Conservation (phyloP, 1,140 invertebrate genomes). For the Thalassaphorura encarpata region DNA sequence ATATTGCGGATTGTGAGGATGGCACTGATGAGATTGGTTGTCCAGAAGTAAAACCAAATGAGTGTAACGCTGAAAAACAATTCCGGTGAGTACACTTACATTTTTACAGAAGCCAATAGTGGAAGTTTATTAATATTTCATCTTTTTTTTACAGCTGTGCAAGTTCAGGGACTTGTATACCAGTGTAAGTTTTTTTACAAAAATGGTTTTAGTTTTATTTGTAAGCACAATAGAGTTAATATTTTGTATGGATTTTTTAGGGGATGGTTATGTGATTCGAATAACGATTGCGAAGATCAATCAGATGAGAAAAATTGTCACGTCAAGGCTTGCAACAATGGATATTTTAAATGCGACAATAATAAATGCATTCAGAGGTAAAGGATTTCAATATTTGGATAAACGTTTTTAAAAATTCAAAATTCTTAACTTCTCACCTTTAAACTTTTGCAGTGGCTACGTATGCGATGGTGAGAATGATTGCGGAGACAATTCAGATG, state of each 20-base stretch:
- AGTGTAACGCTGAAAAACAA: slow-evolving; percentile 78
- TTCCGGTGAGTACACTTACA: slow-evolving; percentile 61
- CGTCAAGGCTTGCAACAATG: slow-evolving; percentile 35
- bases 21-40: slow-evolving; percentile 43
- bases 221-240: neutral
- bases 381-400: too few relatives aligned
- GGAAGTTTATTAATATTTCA: slow-evolving; percentile 7
- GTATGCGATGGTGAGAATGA: too few relatives aligned
- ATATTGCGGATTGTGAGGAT: slow-evolving; percentile 70
- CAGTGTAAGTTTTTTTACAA: slow-evolving; percentile 83
- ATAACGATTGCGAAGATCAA: slow-evolving; percentile 37
- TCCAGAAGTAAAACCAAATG: slow-evolving; percentile 46
- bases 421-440: slow-evolving; percentile 51
- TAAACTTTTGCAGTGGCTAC: neutral
- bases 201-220: slow-evolving; percentile 43
- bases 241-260: too few relatives aligned
- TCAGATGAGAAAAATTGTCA: slow-evolving; percentile 83
- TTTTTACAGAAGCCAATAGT: too few relatives aligned
- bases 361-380: slow-evolving; percentile 83
- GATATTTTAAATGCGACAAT: slow-evolving; percentile 78
- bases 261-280: too few relatives aligned
- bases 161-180: slow-evolving; percentile 81
- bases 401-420: too few relatives aligned
- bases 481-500: slow-evolving; percentile 87
- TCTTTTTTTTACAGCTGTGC: slow-evolving; percentile 39